Percentiles rank a stretch among this genome's conserved stretches.
Conservation (phyloP, 2,888 invertebrate genomes). For the Cecidostiba fungosa region DNA sequence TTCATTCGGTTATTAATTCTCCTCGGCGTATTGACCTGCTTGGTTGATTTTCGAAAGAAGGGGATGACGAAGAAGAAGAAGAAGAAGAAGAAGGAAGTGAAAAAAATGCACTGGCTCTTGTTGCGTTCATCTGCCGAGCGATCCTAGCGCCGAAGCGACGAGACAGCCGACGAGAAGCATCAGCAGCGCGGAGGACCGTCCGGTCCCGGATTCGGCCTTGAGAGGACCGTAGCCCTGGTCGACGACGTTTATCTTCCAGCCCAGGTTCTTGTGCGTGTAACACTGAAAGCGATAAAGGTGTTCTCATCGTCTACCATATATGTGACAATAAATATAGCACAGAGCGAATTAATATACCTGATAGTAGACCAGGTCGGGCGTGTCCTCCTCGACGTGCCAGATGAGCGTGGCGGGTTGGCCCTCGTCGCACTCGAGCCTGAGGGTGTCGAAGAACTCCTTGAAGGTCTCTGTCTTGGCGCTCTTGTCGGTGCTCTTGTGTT, state of each 20-base stretch:
- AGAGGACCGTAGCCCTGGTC: slow-evolving; percentile 84
- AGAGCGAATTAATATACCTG: too few relatives aligned
- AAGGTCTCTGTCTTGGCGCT: slow-evolving; percentile 88
- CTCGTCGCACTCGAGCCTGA: slow-evolving; percentile 88
- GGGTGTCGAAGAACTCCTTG: slow-evolving; percentile 88
- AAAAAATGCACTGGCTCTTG: neutral
- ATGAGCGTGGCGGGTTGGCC: slow-evolving; percentile 89
- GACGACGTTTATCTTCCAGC: slow-evolving; percentile 95
- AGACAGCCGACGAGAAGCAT: slow-evolving; percentile 45
- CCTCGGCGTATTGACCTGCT: slow-evolving; percentile 47
- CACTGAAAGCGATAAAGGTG: too few relatives aligned
- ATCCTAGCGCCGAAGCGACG: slow-evolving; percentile 8
- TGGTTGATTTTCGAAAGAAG: neutral
- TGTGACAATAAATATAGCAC: too few relatives aligned
- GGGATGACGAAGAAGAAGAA: neutral
- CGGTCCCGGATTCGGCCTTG: slow-evolving; percentile 60
- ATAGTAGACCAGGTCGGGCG: slow-evolving; percentile 92
- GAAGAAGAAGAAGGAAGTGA: neutral
- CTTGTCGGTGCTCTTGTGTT: slow-evolving; percentile 89
- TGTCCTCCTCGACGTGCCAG: slow-evolving; percentile 93
- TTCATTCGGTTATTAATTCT: slow-evolving; percentile 20
- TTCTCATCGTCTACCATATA: too few relatives aligned
- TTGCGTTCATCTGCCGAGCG: slow-evolving; percentile 66
- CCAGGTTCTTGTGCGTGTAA: slow-evolving; percentile 94
- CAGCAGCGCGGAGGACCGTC: slow-evolving; percentile 58